Evolutionary conservation across 2,888 invertebrate genomes (phyloP).

Genomic region (Trichopria drosophilae): DNA sequence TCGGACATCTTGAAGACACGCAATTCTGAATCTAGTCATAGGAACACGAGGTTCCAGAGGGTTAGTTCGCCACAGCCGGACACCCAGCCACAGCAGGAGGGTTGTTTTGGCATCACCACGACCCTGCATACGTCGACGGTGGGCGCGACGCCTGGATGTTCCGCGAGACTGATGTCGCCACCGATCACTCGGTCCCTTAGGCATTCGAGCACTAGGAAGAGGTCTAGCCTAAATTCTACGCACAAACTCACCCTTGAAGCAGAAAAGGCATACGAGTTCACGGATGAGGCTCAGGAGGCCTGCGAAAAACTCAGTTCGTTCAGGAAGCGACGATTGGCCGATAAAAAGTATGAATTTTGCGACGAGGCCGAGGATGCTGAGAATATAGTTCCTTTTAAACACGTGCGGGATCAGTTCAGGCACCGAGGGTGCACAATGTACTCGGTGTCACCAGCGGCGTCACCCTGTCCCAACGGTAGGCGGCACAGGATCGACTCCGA

Average conservation of each 20-base stretch:
- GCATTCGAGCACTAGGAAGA: constrained; percentile 49
- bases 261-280: constrained; percentile 82
- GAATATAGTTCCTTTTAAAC: constrained; percentile 63
- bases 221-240: constrained; percentile 48
- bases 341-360: constrained; percentile 90
- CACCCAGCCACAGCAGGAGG: constrained; percentile 49
- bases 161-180: constrained; percentile 54
- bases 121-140: constrained; percentile 51
- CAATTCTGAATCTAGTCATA: constrained; percentile 56
- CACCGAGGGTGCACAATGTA: constrained; percentile 48
- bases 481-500: constrained; percentile 51
- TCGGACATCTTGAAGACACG: constrained; percentile 54
- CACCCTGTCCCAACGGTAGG: constrained; percentile 50
- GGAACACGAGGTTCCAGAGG: constrained; percentile 36
- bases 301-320: constrained; percentile 86
- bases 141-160: constrained; percentile 51
- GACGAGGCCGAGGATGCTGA: constrained; percentile 71
- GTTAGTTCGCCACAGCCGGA: constrained; percentile 51
- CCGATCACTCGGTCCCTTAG: constrained; percentile 47
- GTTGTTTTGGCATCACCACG: constrained; percentile 40
- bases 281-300: constrained; percentile 77
- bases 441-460: constrained; percentile 50
- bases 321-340: constrained; percentile 80
- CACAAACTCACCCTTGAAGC: constrained; percentile 59
- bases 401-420: constrained; percentile 54